These are phyloP conservation scores for Hipposideros larvatus DNA, from an alignment of 2,797 vertebrate genomes.

Conservation along the genomic window DNA sequence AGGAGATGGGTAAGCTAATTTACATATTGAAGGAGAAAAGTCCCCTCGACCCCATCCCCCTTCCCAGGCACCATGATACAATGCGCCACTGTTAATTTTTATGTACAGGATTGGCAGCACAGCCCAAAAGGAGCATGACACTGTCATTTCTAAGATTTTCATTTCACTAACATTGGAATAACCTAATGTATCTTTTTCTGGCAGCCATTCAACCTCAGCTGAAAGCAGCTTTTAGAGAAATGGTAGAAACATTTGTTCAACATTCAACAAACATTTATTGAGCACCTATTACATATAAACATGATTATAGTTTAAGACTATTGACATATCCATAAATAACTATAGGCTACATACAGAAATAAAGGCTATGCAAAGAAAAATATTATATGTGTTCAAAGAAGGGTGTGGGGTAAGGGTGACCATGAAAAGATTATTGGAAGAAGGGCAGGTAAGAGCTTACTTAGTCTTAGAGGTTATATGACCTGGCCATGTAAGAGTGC, in stretches of 20 bases:
- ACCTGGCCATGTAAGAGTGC: background rate
- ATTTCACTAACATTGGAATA: constrained; percentile 36
- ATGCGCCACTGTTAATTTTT: background rate
- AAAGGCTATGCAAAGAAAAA: constrained; percentile 8
- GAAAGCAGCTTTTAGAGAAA: constrained; percentile 56
- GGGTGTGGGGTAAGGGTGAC: background rate
- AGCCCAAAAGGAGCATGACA: background rate
- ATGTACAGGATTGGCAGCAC: background rate
- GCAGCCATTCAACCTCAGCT: constrained; percentile 1
- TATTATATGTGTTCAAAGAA: background rate
- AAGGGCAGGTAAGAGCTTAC: background rate
- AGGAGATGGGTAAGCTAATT: background rate
- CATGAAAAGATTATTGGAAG: background rate
- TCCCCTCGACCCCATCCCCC: background rate
- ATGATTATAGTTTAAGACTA: background rate
- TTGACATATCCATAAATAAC: constrained; percentile 36
- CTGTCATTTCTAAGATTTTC: constrained; percentile 32
- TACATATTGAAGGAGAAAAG: background rate
- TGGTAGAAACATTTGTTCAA: background rate
- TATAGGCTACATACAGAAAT: background rate
- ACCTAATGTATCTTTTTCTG: constrained; percentile 1
- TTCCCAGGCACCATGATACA: background rate
- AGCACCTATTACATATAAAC: constrained; percentile 49
- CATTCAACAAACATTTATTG: constrained; percentile 45
- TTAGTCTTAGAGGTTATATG: background rate